Evolutionary conservation across 2,797 vertebrate genomes (phyloP).

Genomic region (Aphelocoma californica): DNA sequence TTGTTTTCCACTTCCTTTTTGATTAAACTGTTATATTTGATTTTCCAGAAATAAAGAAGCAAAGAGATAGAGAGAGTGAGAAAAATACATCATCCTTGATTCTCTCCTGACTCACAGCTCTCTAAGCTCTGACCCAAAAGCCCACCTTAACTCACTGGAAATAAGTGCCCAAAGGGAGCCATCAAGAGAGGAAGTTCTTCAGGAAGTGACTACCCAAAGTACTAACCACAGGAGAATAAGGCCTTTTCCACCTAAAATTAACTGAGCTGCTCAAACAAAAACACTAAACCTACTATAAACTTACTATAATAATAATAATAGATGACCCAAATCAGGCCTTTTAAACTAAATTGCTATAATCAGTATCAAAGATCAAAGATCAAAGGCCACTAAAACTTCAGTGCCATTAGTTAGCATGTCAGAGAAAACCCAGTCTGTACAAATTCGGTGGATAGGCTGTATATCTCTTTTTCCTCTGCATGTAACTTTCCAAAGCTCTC

Average conservation of each 20-base stretch:
- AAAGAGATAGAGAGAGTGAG: conserved; percentile 26
- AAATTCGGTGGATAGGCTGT: not conserved
- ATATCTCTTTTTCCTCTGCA: not conserved
- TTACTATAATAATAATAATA: not conserved
- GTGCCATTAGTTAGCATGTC: not conserved
- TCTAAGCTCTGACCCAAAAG: conserved; percentile 35
- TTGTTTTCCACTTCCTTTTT: conserved; percentile 72
- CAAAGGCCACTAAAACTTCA: conserved; percentile 17
- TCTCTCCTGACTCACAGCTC: conserved; percentile 35
- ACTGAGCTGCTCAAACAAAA: not conserved
- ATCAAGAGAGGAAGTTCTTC: not conserved
- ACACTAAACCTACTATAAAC: not conserved
- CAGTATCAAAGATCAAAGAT: conserved; percentile 22
- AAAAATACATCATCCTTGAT: conserved; percentile 52
- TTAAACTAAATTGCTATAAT: conserved; percentile 5
- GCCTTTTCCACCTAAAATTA: conserved; percentile 37
- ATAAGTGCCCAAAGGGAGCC: not conserved
- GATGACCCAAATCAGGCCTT: not conserved
- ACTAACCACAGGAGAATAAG: not conserved
- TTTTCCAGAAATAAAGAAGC: conserved; percentile 72
- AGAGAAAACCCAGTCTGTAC: accelerated
- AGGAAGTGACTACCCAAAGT: not conserved
- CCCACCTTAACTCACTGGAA: conserved; percentile 26
- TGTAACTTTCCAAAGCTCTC: not conserved
- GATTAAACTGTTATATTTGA: conserved; percentile 77